Evolutionary conservation across 2,888 invertebrate genomes (phyloP), one percentile per base, ranked within the genome.

Genomic region (Physocephala rufipes): DNA sequence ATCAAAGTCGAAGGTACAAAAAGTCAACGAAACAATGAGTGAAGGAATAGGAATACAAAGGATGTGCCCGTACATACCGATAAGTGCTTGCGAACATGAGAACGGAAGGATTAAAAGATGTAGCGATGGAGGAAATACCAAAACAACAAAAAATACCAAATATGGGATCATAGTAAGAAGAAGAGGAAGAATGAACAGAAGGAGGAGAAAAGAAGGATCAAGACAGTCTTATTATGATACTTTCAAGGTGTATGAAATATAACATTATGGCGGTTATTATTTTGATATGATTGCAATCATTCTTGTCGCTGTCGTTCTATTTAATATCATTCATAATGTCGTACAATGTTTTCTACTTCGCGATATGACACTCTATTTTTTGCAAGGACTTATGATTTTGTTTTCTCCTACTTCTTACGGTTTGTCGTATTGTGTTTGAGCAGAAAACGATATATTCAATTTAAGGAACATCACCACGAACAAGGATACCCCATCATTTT

Each of bases 381-480:
- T 36, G 7, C 45, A n/a, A 36, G n/a, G 36, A 15, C 2, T 26
- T 12, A 21, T 26, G 45, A 63, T 63, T 26, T 45, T 63, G 7
- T 45, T 19, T 21, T 47, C 15, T 9, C 5, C 30, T 51, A n/a
- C 28, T 28, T 65, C 13, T n/a, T 49, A n/a, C n/a, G n/a, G n/a
- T n/a, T n/a, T 7, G 2, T 3, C n/a, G 7, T 21, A 21, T 53
- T 36, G 15, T 68, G 59, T n/a, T n/a, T n/a, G 59, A 59, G 2
- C 47, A 68, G 47, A 59, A 47, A 59, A 67, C 58, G 59, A 1
- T 61, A 68, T 45, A 61, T 16, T 19, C 59, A 47, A 49, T 59
- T 68, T 58, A 59, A 68, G 61, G 30, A 59, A 68, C 67, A 61
- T 58, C 59, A 59, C 59, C 59, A 68, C 61, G 49, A 68, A 59